Conservation (phyloP, 1,140 invertebrate species). For the Ips typographus region DNA sequence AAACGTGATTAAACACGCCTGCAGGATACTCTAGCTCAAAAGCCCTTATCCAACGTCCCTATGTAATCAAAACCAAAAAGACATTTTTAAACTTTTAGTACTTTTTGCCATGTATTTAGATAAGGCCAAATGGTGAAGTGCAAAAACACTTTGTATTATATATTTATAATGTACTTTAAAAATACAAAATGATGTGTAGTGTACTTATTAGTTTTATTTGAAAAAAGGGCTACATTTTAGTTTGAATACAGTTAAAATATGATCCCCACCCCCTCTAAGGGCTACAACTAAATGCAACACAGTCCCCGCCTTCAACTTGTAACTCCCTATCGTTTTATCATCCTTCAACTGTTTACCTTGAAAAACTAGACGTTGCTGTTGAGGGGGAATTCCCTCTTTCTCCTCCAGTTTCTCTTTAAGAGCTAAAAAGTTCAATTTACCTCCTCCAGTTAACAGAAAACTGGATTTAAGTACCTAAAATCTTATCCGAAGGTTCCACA, state of each 20-base stretch:
- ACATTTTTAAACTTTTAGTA: conserved; percentile 14
- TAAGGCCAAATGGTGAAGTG: conserved; percentile 51
- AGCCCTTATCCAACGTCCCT: not conserved
- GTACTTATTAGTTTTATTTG: conserved; percentile 19
- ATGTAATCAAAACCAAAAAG: conserved; percentile 3
- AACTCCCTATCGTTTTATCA: conserved; percentile 43
- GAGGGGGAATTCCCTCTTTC: conserved; percentile 45
- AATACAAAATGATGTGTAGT: conserved; percentile 39
- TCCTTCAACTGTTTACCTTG: conserved; percentile 49
- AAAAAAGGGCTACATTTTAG: not conserved
- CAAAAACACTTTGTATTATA: not conserved
- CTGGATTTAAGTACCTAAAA: conserved; percentile 14
- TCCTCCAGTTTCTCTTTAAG: conserved; percentile 47
- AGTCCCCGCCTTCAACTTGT: conserved; percentile 45
- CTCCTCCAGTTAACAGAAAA: too few relatives aligned
- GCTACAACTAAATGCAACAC: conserved; percentile 44
- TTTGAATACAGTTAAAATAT: not conserved
- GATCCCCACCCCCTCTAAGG: conserved; percentile 34
- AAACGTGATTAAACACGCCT: conserved; percentile 65
- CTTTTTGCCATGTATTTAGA: conserved; percentile 21
- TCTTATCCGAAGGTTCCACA: conserved; percentile 43
- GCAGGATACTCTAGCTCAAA: conserved; percentile 55
- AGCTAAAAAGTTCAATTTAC: not conserved
- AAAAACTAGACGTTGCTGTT: conserved; percentile 47
- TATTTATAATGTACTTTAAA: too few relatives aligned